Base-by-base conservation (phyloP, 2,797 vertebrate genomes). In the Lates japonicus region DNA sequence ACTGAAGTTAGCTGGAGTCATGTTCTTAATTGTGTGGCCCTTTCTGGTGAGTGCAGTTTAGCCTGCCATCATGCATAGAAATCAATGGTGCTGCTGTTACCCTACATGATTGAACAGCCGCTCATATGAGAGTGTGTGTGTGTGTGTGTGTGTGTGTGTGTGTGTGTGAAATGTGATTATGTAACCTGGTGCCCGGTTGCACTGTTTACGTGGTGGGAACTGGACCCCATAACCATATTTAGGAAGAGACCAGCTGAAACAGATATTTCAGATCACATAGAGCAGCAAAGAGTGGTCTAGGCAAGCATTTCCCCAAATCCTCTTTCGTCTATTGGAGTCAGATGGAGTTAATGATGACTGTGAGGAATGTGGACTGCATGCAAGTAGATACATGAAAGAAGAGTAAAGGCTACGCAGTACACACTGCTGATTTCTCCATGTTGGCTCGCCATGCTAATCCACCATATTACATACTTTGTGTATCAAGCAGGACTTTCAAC, bases 181-280 rank as follows among this genome's bases (percentile, higher is more conserved):
- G 67, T 84, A 91, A 89, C 41, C 37, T 5, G 54, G 76, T 80
- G 76, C 88, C 57, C 14, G 20, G 72, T 88, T 82, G 39, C 78
- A 62, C 44, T 73, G 76, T 75, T 70, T 59, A 20, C 71, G 67
- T 55, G 52, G 16, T 58, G 51, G 44, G 49, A 78, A 37, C 62
- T 68, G 68, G 64, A 78, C 22, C 31, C 57, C 25, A 1, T 70
- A 14, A 49, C 70, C 74, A 73, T 74, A 74, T 86, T 85, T 73
- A 74, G 76, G 68, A 73, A 74, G 58, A 60, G 55, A 44, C 17
- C 58, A 35, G 57, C 39, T 44, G 55, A 31, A 54, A 48, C 52
- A 0, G 51, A 41, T 61, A 42, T 67, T 22, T 58, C 35, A 0
- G 22, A 37, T 60, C 19, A 29, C 39, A 59, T 2, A 39, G 52